Evolutionary conservation across 2,888 invertebrate genomes (phyloP), one percentile per base, ranked within the genome.

Genomic region (Trypoxylon attenuatum): DNA sequence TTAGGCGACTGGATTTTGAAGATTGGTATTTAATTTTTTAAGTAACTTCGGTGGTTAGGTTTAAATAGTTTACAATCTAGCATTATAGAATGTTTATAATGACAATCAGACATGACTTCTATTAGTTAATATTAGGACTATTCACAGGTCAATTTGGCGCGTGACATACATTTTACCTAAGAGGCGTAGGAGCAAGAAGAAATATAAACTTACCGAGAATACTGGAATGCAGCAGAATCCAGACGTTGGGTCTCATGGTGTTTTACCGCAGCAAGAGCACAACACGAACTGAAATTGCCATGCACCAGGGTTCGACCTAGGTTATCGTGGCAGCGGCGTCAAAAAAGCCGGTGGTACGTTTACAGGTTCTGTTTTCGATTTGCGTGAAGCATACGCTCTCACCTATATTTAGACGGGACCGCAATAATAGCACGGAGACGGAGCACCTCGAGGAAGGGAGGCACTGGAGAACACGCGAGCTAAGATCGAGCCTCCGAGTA

Each of bases 381-480:
- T 65, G 72, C 60, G 62, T 65, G 57, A 55, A 63, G 68, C 71
- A 29, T 54, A 49, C 64, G 64, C 56, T 65, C 58, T 69, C 60
- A 50, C 46, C 55, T 74, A 74, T 69, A 74, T 76, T 74, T 74
- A 74, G 64, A 54, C 29, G 43, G 54, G 51, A 67, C 73, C 49
- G 63, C 58, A 66, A 69, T 76, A 73, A 73, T 66, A 74, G 77
- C 63, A 43, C n/a, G 33, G 6, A 33, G 33, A 33, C 39, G 41
- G 56, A 39, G 41, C 39, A 60, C 64, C 61, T 51, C 29, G 46
- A 56, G 70, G 51, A 53, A 65, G 55, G 59, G 45, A 47, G 46
- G 8, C 39, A 33, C 66, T 74, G 70, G 61, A 72, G 70, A 72
- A 69, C 58, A 45, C 23, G 33, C 13, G n/a, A 33, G 13, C 33